Base-by-base conservation (phyloP, 2,797 vertebrate genomes). In the Synaphobranchus kaupii region DNA sequence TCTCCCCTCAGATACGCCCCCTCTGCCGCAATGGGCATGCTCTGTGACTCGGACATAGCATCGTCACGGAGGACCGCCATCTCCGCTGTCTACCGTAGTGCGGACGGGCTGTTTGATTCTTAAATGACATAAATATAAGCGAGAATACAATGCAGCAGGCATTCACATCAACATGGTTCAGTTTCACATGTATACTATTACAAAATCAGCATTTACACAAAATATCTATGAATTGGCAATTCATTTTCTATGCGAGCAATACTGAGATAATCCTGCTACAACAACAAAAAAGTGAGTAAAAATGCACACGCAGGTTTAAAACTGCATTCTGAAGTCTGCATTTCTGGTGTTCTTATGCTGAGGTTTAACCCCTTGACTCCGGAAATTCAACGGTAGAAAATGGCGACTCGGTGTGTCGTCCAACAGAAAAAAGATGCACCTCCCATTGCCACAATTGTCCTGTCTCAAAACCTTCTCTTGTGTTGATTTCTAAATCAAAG, bases 1-100 rank as follows among this genome's bases (percentile, higher is more conserved):
- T 84, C 86, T 84, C 25, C 84, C 66, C 85, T 48, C 56, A 76
- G 60, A 58, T 85, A 88, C 58, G 88, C 85, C 85, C 39, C 39
- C 78, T 56, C 66, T 80, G 82, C 58, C n/a, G 52, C 84, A 88
- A 52, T 81, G 86, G 87, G 73, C 85, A 84, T 82, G 60, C 81
- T 86, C 87, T 73, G 4, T 83, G 76, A 47, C 28, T 85, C 63
- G 48, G n/a, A 71, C 84, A 85, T 44, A 78, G 25, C 60, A 17
- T 48, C 47, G 76, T 80, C 76, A 80, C 15, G 20, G 39, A 80
- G 44, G 39, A 48, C 48, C 50, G 78, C 13, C 47, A 58, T 56
- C 52, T 56, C 3, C 52, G 28, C 50, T 31, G 52, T 31, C 82
- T 28, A 28, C 44, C 25, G 63, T 47, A 15, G 8, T n/a, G 34